Base-by-base conservation (phyloP, 2,888 invertebrate genomes). In the Cybosia mesomella region DNA sequence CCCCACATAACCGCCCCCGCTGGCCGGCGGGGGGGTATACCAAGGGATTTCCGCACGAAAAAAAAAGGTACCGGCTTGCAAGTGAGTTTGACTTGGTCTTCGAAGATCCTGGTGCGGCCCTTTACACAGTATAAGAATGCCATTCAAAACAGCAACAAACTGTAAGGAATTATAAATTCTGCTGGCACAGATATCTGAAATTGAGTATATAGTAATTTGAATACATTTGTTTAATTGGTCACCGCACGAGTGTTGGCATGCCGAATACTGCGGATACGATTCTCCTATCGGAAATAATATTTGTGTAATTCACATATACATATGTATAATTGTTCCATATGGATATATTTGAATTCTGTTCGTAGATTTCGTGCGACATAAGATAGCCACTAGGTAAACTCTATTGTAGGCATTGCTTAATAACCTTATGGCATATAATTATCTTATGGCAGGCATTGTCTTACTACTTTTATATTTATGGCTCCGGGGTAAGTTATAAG, bases 311-410 rank as follows among this genome's bases (percentile, higher is more conserved):
- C 54, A 21, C 13, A 55, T 21, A 55, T 22, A 55, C 13, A 22
- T 49, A 43, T 7, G 18, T 18, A 43, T 49, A 49, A 49, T 49
- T 49, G 18, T 43, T 18, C 55, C 24, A 24, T 24, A n/a, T 54
- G 24, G 9, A 24, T 57, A 32, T 58, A 32, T 58, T 58, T 58
- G 58, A 58, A 32, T 28, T 58, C 58, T 58, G 58, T 58, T 58
- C 15, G 58, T 34, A n/a, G n/a, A 32, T 55, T 49, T n/a, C n/a
- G 1, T n/a, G n/a, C n/a, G 49, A 49, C 49, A 18, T 9, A 49
- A 55, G 55, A 22, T 22, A 55, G 5, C 18, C 18, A 9, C 22
- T 21, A 24, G n/a, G n/a, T 28, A 28, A n/a, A n/a, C 18, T 0
- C 3, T 49, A 28, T 49, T 49, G 49, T n/a, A 49, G 49, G 49